phyloP scores from a whole-genome alignment of 2,797 vertebrate genomes.

The Eleutherodactylus coqui region DNA sequence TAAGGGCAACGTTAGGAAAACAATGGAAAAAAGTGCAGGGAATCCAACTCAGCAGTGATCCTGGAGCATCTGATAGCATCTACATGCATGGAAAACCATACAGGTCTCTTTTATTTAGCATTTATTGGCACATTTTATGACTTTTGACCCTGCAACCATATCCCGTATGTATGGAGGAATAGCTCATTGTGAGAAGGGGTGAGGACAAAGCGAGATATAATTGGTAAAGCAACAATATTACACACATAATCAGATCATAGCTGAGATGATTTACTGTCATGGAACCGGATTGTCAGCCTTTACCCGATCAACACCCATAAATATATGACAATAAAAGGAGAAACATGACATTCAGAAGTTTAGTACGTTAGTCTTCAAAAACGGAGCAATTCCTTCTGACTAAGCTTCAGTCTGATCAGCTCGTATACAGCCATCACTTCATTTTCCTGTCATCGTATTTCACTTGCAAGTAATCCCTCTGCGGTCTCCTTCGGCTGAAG shows the following conservation, averaged over 20 bases:
- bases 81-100: background rate
- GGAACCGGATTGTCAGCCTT: background rate
- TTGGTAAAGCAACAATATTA: background rate
- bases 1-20: background rate
- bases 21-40: background rate
- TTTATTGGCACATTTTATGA: background rate
- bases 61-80: background rate
- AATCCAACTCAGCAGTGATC: background rate
- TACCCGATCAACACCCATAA: background rate
- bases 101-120: background rate
- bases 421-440: background rate
- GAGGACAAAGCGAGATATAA: background rate
- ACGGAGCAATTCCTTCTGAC: background rate
- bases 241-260: background rate
- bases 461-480: constrained; percentile 39
- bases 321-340: background rate
- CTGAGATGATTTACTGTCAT: constrained; percentile 17
- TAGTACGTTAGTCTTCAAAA: background rate
- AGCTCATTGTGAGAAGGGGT: background rate
- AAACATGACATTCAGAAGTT: background rate
- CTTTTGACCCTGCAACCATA: background rate
- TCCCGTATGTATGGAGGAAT: background rate
- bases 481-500: background rate
- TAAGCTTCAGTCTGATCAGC: background rate
- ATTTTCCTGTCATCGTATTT: background rate